phyloP scores from a whole-genome alignment of 2,888 invertebrate genomes.

The Temnothorax unifasciatus region DNA sequence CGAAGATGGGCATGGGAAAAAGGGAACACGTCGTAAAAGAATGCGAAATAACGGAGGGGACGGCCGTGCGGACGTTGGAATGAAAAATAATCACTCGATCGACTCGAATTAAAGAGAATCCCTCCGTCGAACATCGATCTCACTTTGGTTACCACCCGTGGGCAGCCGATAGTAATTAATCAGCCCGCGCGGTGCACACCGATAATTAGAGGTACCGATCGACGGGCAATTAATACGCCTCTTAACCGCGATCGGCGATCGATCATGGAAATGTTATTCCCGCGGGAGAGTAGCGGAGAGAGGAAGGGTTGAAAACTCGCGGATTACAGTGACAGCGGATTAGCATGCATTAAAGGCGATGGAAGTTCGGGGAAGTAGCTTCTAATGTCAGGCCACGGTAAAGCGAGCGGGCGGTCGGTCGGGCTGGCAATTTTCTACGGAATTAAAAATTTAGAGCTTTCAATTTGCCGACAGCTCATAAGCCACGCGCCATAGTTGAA shows the following conservation, averaged over 20 bases:
- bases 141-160: slow-evolving; percentile 73
- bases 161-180: slow-evolving; percentile 76
- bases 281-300: slow-evolving; percentile 52
- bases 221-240: slow-evolving; percentile 80
- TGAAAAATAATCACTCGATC: slow-evolving; percentile 74
- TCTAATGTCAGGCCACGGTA: slow-evolving; percentile 3
- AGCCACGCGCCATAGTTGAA: slow-evolving; percentile 17
- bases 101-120: slow-evolving; percentile 74
- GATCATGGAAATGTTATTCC: slow-evolving; percentile 78
- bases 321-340: slow-evolving; percentile 27
- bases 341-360: slow-evolving; percentile 36
- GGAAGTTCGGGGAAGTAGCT: slow-evolving; percentile 31
- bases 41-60: slow-evolving; percentile 47
- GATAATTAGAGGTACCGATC: slow-evolving; percentile 80
- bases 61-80: slow-evolving; percentile 49
- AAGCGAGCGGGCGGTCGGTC: slow-evolving; percentile 5
- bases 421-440: slow-evolving; percentile 41
- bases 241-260: slow-evolving; percentile 79
- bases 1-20: slow-evolving; percentile 1
- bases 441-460: slow-evolving; percentile 45
- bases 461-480: slow-evolving; percentile 26
- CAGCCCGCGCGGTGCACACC: slow-evolving; percentile 74
- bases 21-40: slow-evolving; percentile 14
- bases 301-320: slow-evolving; percentile 48
- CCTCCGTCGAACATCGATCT: slow-evolving; percentile 73